Conservation (phyloP, 2,797 vertebrate genomes). For the Helarctos malayanus region DNA sequence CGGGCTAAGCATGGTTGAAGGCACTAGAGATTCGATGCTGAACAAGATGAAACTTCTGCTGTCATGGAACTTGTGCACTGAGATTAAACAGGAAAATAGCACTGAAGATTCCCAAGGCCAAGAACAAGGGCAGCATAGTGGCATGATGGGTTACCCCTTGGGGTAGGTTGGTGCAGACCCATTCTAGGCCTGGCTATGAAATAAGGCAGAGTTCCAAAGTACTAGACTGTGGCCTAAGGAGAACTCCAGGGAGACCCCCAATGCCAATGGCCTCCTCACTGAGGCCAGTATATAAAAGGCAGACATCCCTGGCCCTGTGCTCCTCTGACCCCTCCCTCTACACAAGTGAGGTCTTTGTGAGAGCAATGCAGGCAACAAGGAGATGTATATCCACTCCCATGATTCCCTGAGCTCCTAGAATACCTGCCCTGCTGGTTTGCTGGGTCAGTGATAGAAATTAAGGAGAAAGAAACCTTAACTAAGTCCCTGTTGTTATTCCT, state of each 20-base stretch:
- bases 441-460: not conserved
- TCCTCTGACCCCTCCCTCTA: not conserved
- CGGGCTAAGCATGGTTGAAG: not conserved
- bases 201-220: not conserved
- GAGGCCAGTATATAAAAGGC: not conserved
- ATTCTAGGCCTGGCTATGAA: not conserved
- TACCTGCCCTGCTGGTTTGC: not conserved
- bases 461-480: not conserved
- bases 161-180: not conserved
- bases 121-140: not conserved
- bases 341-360: not conserved
- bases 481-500: not conserved
- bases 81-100: not conserved
- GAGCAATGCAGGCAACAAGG: not conserved
- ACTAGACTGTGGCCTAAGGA: not conserved
- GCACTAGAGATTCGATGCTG: not conserved
- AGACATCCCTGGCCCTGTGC: not conserved
- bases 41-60: not conserved
- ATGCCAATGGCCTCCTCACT: not conserved
- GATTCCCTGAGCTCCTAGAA: not conserved
- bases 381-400: not conserved
- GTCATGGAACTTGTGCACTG: not conserved
- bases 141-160: not conserved
- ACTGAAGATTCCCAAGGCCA: not conserved
- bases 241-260: not conserved